Evolutionary conservation across 2,113 vertebrate genomes (phyloP), one percentile per base, ranked within the genome.

Genomic region (Gavialis gangeticus): DNA sequence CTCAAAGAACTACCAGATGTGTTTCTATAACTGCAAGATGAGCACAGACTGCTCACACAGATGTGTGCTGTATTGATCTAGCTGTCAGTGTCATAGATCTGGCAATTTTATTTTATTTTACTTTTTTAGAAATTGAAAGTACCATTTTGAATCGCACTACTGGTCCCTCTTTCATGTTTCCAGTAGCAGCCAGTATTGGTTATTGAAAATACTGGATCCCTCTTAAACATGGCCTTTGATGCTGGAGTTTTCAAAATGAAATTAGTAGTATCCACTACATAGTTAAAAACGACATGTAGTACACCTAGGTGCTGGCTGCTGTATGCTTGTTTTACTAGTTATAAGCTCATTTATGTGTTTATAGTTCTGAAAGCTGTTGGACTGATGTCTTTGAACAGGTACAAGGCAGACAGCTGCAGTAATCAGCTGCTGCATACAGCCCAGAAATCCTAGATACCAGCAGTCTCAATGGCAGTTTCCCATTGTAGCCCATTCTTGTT

Each of bases 221-320:
- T 37, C 67, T 71, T 37, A 71, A 12, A 71, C 12, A 12, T 22
- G 11, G 10, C 34, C 34, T n/a, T 69, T 37, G 30, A 71, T 71
- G 69, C 69, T 24, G 12, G 21, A 4, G 21, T 37, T 71, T 71
- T 46, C 21, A 71, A 71, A 46, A 71, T 71, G 69, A 71, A 71
- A 71, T 46, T 46, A 46, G 37, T 46, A 46, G 37, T 46, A 46
- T 46, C 37, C 37, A 46, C 37, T 46, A 46, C 37, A 46, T 6
- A 46, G 37, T 46, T 46, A 46, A 46, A 46, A 46, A 46, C 91
- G 87, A 90, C 94, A 96, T 22, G 66, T 56, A 46, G 37, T 95
- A 10, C 85, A 88, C 58, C 60, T 1, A 1, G 91, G n/a, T 69
- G 91, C 12, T 9, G 21, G 79, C 80, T 79, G 78, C 76, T 93